Evolutionary conservation across 2,113 vertebrate species (phyloP), one percentile per base, ranked within the genome.

Genomic region (Semicossyphus pulcher): DNA sequence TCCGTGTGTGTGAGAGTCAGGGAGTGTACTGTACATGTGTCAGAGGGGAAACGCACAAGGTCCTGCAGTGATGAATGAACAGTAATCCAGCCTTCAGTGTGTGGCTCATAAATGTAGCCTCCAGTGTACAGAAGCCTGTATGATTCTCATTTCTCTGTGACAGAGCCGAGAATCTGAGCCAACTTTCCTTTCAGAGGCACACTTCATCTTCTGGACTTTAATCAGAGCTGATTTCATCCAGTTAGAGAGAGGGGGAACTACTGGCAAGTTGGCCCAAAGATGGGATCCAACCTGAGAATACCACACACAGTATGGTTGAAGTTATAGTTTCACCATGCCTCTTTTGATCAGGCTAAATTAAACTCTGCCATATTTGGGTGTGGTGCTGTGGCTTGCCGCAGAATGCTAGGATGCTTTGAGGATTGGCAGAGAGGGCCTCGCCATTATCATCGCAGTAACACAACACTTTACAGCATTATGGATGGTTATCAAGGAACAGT

Each of bases 51-150:
- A 53, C 0, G 16, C 59, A 76, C 84, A 81, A 84, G 75, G 80
- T 78, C 85, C 72, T 6, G 61, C 54, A 31, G 76, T 88, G 87
- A 91, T 85, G 70, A 81, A 88, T 83, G 74, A 80, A 53, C 66
- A 59, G 74, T 70, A 48, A 71, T 26, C 37, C 78, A 11, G 66
- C 70, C 70, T 39, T 32, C 59, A 69, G 75, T 61, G 68, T 26
- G 69, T 37, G 70, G 62, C 76, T 85, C 81, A 58, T 58, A 66
- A 83, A 76, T 20, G 81, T 45, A 71, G 76, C 80, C 77, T 76
- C 73, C 73, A 20, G 76, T 23, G 67, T 48, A 15, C 70, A 64
- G 74, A 42, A 39, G 60, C 69, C 67, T 5, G 25, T 42, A 6
- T 48, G 83, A 78, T 65, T 61, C 67, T 81, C 72, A 44, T 69